Base-by-base conservation (phyloP, 2,888 invertebrate genomes). In the Apeira syringaria region DNA sequence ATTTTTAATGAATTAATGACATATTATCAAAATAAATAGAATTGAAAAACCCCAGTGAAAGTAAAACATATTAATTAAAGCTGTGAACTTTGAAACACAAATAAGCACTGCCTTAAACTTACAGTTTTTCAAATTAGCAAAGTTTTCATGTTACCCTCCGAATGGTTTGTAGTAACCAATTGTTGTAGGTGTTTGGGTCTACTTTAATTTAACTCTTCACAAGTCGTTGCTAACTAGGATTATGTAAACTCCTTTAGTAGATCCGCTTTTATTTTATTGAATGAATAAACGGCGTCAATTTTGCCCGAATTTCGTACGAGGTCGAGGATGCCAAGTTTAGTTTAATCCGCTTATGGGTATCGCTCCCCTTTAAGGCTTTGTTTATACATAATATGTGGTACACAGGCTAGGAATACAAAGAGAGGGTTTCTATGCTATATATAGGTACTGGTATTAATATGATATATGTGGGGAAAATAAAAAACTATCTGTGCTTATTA, bases 241-340 rank as follows among this genome's bases (percentile, higher is more conserved):
- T 61, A 59, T 63, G 58, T 49, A 53, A 56, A 62, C 62, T 50
- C 46, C 33, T 37, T 37, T 60, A 60, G 63, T 60, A 47, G 57
- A 37, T 53, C 49, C 47, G 37, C 42, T 47, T 32, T 44, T 56
- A 50, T 38, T 38, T 55, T 57, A 61, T 63, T 52, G 61, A 66
- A 58, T 52, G 49, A 45, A 44, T 50, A 47, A 51, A 47, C 39
- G 37, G 40, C 57, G 55, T 59, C 58, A 59, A 48, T 39, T 39
- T 34, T 26, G 36, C 6, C 20, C 24, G 29, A 46, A 50, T 50
- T 50, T 48, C 11, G 30, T 18, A 18, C 15, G 27, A 31, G 26
- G 29, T 33, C 6, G 28, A 11, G 25, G 22, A 22, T 34, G 24
- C 34, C 11, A 34, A 33, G 8, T 27, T 41, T 18, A 20, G 31